Percentiles rank a stretch among this genome's conserved stretches.
These are phyloP conservation scores for Drosophila erecta DNA, from an alignment of 1,140 invertebrate species.

Conservation along the genomic window DNA sequence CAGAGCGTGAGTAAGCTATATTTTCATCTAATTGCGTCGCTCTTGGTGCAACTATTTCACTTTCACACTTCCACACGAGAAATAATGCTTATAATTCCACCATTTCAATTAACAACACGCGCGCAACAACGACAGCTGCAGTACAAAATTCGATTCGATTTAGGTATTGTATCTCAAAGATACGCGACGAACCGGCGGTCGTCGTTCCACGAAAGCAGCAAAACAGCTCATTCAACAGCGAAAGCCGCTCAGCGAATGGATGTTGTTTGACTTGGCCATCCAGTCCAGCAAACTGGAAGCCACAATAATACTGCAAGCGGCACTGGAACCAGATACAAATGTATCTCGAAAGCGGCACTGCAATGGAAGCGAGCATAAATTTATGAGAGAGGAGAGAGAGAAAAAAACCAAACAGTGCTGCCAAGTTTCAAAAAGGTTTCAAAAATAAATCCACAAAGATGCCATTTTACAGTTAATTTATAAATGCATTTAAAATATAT, in stretches of 20 bases:
- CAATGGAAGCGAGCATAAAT: constrained; percentile 35
- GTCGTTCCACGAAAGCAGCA: constrained; percentile 33
- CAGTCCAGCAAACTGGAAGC: constrained; percentile 39
- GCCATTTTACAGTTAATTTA: background rate
- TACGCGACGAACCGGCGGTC: constrained; percentile 24
- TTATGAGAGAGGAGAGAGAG: background rate
- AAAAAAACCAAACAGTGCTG: constrained; percentile 31
- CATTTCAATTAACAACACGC: constrained; percentile 51
- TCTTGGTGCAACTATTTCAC: constrained; percentile 62
- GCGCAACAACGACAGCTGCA: constrained; percentile 66
- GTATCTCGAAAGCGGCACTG: constrained; percentile 32
- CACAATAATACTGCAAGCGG: constrained; percentile 51
- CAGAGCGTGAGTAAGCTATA: constrained; percentile 21
- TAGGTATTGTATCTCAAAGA: constrained; percentile 33
- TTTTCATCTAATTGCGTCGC: constrained; percentile 76
- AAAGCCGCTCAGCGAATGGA: constrained; percentile 76
- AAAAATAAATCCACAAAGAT: background rate
- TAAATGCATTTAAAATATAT: no score
- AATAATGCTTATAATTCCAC: constrained; percentile 45
- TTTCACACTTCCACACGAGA: constrained; percentile 64
- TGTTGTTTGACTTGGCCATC: constrained; percentile 37
- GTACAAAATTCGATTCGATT: constrained; percentile 44
- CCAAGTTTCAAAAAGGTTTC: constrained; percentile 5
- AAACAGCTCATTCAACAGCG: constrained; percentile 70
- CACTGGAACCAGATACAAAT: constrained; percentile 48